Base-by-base conservation (phyloP, 37 sponge, comb jelly and placozoan species). In the Cladorhizidae sp. region DNA sequence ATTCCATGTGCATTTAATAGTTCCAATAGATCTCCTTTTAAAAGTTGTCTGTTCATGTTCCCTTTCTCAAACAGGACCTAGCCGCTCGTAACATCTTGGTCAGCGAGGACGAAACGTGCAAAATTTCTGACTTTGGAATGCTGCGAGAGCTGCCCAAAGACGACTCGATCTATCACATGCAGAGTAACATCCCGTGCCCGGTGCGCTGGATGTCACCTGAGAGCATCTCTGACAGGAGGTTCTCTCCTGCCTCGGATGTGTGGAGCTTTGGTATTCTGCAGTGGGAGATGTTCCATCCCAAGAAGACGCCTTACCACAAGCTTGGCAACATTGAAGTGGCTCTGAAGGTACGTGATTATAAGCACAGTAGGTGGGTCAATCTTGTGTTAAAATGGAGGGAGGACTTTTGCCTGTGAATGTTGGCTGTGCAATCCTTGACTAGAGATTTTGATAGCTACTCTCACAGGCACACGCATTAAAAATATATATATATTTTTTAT, bases 121-220 rank as follows among this genome's bases (percentile, higher is more conserved):
- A 94, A 83, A 91, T 94, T 26, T 85, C 92, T 1, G 95, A 94
- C 75, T 91, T 94, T 85, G 95, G 95, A 28, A 67, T 94, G 14
- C 75, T 91, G 31, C 61, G 89, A 2, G 89, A 88, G 72, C 29
- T 83, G 25, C 83, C 84, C 14, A 77, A 88, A 40, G 88, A 76
- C 70, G 76, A 81, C 40, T 65, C 52, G 3, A 76, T 87, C 28
- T 87, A 87, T 43, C 21, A 35, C 32, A 50, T 63, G 39, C 58
- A 56, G 40, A 35, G 25, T 35, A 76, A 75, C 23, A 56, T 67
- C 14, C 88, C 82, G 15, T 87, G 70, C 25, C 88, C 88, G 36
- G 42, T 87, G 1, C 58, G 84, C 12, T 91, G 91, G 91, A 91
- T 91, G 91, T 69, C 91, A 28, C 87, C 87, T 18, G 91, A 91